A percentile compares a stretch with the other conserved stretches of the same genome.
Conservation (phyloP, 2,888 invertebrate genomes). For the Magallana nippona region DNA sequence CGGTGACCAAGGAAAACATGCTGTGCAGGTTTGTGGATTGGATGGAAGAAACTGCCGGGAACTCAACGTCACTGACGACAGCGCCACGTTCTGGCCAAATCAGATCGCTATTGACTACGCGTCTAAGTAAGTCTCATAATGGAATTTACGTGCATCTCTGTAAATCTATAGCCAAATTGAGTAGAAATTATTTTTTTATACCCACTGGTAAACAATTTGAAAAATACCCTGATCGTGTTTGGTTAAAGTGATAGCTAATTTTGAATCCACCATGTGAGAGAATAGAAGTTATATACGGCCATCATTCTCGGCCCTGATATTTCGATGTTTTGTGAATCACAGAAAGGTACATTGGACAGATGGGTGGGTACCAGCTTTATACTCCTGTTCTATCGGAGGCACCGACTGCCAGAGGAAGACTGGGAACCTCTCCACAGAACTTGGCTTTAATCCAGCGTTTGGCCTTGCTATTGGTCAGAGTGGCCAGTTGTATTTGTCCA, state of each 20-base stretch:
- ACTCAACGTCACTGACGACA: background rate
- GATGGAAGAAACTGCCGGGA: conserved; percentile 37
- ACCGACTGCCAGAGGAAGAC: conserved; percentile 4
- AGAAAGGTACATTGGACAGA: conserved; percentile 40
- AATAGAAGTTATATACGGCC: too few species aligned
- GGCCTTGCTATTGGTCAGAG: conserved; percentile 19
- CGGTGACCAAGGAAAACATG: conserved; percentile 38
- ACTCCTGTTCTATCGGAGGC: conserved; percentile 18
- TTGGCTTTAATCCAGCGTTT: conserved; percentile 24
- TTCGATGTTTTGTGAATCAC: background rate
- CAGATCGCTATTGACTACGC: conserved; percentile 31
- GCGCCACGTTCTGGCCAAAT: conserved; percentile 39
- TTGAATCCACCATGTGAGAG: too few species aligned
- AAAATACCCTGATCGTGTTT: too few species aligned
- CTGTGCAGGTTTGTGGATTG: conserved; percentile 24
- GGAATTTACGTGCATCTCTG: too few species aligned
- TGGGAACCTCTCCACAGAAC: background rate
- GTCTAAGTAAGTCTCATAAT: background rate
- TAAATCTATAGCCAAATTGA: too few species aligned
- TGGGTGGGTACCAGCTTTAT: conserved; percentile 29
- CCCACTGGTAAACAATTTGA: too few species aligned
- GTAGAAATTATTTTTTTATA: too few species aligned
- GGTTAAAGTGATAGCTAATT: too few species aligned
- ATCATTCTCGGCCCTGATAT: background rate
- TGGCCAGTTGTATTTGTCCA: background rate